A percentile compares a stretch with the other conserved stretches of the same genome.
phyloP scores from a whole-genome alignment of 2,113 vertebrate genomes.

The Serilophus lunatus region DNA sequence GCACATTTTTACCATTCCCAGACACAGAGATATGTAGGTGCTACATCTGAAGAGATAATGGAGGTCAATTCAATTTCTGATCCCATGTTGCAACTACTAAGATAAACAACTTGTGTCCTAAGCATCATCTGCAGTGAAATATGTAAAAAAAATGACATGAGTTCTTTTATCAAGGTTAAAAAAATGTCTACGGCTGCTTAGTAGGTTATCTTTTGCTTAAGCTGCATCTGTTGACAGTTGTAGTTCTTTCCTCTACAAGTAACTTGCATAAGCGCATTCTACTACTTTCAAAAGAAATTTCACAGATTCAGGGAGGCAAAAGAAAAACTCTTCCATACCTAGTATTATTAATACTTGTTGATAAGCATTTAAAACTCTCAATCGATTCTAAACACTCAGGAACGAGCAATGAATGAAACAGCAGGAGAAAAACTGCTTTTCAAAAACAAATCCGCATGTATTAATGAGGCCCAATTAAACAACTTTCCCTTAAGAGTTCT shows the following conservation, averaged over 20 bases:
- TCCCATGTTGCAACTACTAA: background rate
- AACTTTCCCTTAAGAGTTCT: background rate
- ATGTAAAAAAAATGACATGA: background rate
- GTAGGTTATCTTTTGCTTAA: background rate
- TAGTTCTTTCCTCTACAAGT: background rate
- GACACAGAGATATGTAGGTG: background rate
- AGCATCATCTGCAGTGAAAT: background rate
- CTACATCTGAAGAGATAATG: background rate
- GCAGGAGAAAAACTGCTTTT: background rate
- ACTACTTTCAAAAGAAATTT: background rate
- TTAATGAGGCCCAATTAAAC: background rate
- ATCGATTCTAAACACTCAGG: background rate
- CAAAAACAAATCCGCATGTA: background rate
- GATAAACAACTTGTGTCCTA: background rate
- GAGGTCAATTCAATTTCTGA: conserved; percentile 8
- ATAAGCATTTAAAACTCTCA: background rate
- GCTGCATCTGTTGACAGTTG: background rate
- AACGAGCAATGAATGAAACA: background rate
- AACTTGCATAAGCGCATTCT: background rate
- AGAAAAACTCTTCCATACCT: background rate
- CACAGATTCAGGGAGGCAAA: background rate
- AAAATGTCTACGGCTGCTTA: background rate
- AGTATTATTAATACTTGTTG: background rate
- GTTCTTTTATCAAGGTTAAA: background rate
- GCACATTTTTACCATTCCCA: background rate